A percentile compares a stretch with the other conserved stretches of the same genome.
Evolutionary conservation across 2,888 invertebrate species (phyloP).

Genomic region (Drosophila sordidapex): DNA sequence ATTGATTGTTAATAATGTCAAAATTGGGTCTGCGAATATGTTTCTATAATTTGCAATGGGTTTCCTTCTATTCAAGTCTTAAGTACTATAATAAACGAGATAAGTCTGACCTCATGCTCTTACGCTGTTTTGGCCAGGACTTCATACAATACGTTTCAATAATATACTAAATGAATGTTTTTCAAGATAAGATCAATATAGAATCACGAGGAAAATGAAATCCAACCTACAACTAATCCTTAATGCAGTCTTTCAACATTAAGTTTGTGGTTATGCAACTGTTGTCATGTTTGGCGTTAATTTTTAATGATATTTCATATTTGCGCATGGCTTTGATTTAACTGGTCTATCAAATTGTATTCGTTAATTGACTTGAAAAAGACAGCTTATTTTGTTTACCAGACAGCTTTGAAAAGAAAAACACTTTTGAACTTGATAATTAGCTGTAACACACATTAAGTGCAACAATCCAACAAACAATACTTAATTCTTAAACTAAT

Average conservation of each 20-base stretch:
- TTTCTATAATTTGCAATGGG: neutral
- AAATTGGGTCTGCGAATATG: neutral
- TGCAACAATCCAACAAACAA: slow-evolving; percentile 3
- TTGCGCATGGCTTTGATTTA: slow-evolving; percentile 63
- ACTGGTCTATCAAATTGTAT: slow-evolving; percentile 33
- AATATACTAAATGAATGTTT: neutral
- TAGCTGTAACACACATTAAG: slow-evolving; percentile 7
- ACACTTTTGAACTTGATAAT: slow-evolving; percentile 4
- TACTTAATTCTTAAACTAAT: slow-evolving; percentile 1
- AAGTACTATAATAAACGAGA: neutral
- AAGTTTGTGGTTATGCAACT: slow-evolving; percentile 36
- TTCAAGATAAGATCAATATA: neutral
- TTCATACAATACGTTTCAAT: neutral
- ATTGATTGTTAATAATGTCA: neutral
- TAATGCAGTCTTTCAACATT: neutral
- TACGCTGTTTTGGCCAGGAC: neutral
- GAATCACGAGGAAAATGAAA: neutral
- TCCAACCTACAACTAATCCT: neutral
- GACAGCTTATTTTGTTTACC: slow-evolving; percentile 10
- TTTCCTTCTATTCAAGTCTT: neutral
- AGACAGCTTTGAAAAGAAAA: neutral
- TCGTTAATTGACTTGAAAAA: slow-evolving; percentile 17
- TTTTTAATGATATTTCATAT: slow-evolving; percentile 30
- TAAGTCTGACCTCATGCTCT: neutral
- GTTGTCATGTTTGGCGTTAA: slow-evolving; percentile 28